These are phyloP conservation scores for Stegophylla sp. DNA, from an alignment of 2,888 invertebrate genomes.

Conservation along the genomic window DNA sequence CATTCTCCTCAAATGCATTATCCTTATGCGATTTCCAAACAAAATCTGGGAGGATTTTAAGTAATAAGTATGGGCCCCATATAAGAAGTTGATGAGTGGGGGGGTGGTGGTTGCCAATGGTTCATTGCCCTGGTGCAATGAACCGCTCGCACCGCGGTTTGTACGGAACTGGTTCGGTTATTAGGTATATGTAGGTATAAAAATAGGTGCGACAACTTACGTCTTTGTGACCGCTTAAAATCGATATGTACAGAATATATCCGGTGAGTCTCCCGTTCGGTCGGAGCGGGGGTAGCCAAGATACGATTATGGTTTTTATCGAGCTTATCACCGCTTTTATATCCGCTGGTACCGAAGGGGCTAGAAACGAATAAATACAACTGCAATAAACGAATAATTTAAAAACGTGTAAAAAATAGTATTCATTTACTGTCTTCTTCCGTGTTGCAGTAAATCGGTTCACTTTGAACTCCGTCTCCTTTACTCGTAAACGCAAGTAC, in stretches of 20 bases:
- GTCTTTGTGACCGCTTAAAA: slow-evolving; percentile 79
- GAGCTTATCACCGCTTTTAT: slow-evolving; percentile 90
- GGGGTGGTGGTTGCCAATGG: no score
- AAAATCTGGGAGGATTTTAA: no score
- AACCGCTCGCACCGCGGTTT: no score
- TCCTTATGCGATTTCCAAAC: no score
- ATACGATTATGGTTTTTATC: slow-evolving; percentile 82
- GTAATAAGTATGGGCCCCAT: no score
- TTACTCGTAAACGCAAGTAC: slow-evolving; percentile 87
- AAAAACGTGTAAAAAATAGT: background rate
- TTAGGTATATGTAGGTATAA: background rate
- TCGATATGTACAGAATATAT: slow-evolving; percentile 83
- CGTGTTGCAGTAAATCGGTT: slow-evolving; percentile 84
- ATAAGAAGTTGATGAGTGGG: no score
- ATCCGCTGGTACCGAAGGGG: slow-evolving; percentile 86
- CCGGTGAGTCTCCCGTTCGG: slow-evolving; percentile 85
- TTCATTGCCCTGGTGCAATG: no score
- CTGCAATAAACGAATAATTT: no score
- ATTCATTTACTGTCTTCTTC: slow-evolving; percentile 87
- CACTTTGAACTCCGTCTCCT: slow-evolving; percentile 86
- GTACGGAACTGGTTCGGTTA: no score
- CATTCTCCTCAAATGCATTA: no score
- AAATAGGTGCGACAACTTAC: slow-evolving; percentile 63
- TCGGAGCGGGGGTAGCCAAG: slow-evolving; percentile 86
- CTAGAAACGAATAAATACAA: no score